A percentile compares a stretch with the other conserved stretches of the same genome.
Evolutionary conservation across 1,140 invertebrate genomes (phyloP).

Genomic region (Sinella curviseta): DNA sequence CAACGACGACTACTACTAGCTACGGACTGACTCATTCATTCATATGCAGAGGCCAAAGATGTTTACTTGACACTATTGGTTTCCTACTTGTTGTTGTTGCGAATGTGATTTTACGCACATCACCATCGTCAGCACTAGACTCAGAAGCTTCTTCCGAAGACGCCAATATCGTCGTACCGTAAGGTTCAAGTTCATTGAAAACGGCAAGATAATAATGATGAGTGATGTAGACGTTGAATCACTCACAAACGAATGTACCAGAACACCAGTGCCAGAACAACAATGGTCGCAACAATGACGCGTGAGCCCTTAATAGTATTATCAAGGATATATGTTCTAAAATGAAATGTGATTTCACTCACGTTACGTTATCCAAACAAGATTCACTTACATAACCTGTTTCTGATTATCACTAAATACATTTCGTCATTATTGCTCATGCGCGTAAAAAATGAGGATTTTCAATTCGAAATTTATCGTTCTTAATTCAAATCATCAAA

Average conservation of each 20-base stretch:
- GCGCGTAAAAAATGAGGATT: no score
- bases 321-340: no score
- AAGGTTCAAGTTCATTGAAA: conserved; percentile 21
- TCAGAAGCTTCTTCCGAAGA: neutral
- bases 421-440: no score
- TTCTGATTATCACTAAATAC: neutral
- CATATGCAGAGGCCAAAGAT: neutral
- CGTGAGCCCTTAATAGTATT: neutral
- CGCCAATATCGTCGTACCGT: neutral
- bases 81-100: no score
- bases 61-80: no score
- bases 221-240: no score
- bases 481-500: neutral
- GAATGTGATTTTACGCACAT: neutral
- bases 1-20: no score
- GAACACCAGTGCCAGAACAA: neutral
- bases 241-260: no score
- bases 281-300: neutral
- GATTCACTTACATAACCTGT: neutral
- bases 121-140: neutral
- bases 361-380: neutral
- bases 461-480: no score
- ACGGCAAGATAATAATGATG: neutral
- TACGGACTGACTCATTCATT: neutral
- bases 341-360: no score